phyloP scores from a whole-genome alignment of 2,888 invertebrate genomes.

The Cryptops parisi region DNA sequence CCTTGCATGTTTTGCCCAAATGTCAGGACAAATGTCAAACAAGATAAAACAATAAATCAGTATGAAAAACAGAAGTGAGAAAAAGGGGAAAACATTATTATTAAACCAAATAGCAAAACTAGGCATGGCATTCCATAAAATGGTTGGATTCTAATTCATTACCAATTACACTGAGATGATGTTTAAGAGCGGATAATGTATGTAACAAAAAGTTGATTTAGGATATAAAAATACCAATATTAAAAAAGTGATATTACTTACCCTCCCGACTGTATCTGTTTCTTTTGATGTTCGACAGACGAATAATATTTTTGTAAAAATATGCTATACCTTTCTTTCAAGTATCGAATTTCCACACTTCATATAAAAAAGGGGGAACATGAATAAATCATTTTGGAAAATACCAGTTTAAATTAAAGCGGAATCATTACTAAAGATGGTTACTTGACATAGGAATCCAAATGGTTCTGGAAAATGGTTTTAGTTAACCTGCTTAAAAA shows the following conservation, averaged over 20 bases:
- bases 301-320: conserved; percentile 77
- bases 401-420: too few relatives aligned
- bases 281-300: conserved; percentile 86
- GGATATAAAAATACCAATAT: neutral
- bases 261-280: conserved; percentile 76
- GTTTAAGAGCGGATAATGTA: too few relatives aligned
- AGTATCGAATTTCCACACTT: conserved; percentile 54
- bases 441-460: conserved; percentile 51
- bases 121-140: too few relatives aligned
- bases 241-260: conserved; percentile 29
- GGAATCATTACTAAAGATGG: too few relatives aligned
- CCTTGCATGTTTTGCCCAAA: too few relatives aligned
- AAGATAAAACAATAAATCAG: too few relatives aligned
- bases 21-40: too few relatives aligned
- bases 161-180: too few relatives aligned
- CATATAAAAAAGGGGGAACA: neutral
- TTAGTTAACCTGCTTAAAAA: conserved; percentile 61
- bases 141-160: too few relatives aligned
- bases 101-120: too few relatives aligned
- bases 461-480: conserved; percentile 63
- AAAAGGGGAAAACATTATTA: too few relatives aligned
- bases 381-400: neutral
- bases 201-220: neutral
- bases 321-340: conserved; percentile 58
- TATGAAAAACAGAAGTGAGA: too few relatives aligned